A percentile compares a stretch with the other conserved stretches of the same genome.
phyloP scores from a whole-genome alignment of 2,888 invertebrate genomes.

The Hirudinaria manillensis region DNA sequence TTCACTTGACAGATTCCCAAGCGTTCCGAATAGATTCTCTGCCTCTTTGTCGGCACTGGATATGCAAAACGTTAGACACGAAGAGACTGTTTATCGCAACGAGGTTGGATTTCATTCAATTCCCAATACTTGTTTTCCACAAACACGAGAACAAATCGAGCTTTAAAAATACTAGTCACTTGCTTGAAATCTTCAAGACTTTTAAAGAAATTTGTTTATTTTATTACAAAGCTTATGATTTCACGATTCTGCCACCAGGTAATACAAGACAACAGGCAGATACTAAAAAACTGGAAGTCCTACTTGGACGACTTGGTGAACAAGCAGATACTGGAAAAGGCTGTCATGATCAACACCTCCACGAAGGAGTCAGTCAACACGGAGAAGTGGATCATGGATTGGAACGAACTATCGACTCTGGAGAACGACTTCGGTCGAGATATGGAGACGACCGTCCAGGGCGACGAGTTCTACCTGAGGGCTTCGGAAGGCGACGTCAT shows the following conservation, averaged over 20 bases:
- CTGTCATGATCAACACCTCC: slow-evolving; percentile 19
- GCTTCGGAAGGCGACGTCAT: not conserved
- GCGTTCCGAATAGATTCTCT: not conserved
- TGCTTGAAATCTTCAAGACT: not conserved
- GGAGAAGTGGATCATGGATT: slow-evolving; percentile 18
- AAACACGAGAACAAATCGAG: not conserved
- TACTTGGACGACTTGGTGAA: slow-evolving; percentile 21
- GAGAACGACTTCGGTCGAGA: slow-evolving; percentile 9
- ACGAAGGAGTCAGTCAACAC: slow-evolving; percentile 20
- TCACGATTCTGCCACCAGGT: not conserved
- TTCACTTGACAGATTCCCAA: slow-evolving; percentile 12
- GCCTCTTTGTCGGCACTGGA: slow-evolving; percentile 4
- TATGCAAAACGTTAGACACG: slow-evolving; percentile 15
- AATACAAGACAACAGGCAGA: slow-evolving; percentile 22
- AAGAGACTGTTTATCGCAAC: slow-evolving; percentile 20
- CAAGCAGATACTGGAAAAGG: slow-evolving; percentile 8
- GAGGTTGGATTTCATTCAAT: slow-evolving; percentile 1
- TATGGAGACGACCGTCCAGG: slow-evolving; percentile 3
- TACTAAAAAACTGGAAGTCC: slow-evolving; percentile 22
- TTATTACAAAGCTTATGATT: not conserved
- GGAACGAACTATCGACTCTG: slow-evolving; percentile 20
- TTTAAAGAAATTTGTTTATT: not conserved
- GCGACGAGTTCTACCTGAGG: slow-evolving; percentile 1
- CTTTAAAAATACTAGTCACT: not conserved
- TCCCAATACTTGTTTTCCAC: not conserved